Evolutionary conservation across 2,888 invertebrate genomes (phyloP).

Genomic region (Yponomeuta plumbellus): DNA sequence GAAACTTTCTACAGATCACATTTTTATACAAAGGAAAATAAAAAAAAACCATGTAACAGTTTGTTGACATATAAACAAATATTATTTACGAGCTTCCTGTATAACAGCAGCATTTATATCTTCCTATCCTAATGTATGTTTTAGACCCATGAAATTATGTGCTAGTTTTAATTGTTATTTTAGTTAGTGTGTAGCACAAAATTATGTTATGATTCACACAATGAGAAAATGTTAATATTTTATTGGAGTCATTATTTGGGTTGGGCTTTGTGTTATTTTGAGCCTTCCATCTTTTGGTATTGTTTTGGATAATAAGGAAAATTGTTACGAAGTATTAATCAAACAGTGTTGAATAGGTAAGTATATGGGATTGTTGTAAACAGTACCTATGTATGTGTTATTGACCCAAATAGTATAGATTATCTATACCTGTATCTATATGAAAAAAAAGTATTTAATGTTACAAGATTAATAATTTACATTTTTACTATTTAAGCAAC

Average conservation of each 20-base stretch:
- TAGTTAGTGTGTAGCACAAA: neutral
- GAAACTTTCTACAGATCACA: conserved; percentile 11
- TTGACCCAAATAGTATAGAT: too few relatives aligned
- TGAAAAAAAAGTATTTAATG: too few relatives aligned
- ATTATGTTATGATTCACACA: neutral
- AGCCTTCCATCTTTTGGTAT: too few relatives aligned
- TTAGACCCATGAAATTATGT: neutral
- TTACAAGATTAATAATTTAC: too few relatives aligned
- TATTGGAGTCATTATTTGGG: neutral
- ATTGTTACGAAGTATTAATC: too few relatives aligned
- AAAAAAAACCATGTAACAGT: neutral
- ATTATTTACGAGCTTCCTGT: conserved; percentile 19
- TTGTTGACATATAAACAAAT: conserved; percentile 5
- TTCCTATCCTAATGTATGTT: conserved; percentile 30
- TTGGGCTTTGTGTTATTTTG: too few relatives aligned
- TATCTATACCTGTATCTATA: too few relatives aligned
- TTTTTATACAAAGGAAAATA: conserved; percentile 9
- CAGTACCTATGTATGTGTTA: too few relatives aligned
- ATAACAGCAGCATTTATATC: conserved; percentile 27
- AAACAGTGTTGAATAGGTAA: too few relatives aligned
- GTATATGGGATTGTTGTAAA: too few relatives aligned
- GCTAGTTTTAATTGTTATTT: neutral
- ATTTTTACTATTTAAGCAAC: too few relatives aligned
- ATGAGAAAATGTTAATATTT: neutral
- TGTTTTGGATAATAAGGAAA: too few relatives aligned